Percentiles rank a stretch among this genome's conserved stretches.
These are phyloP conservation scores for Montipora foliosa DNA, from an alignment of 64 coral and sea anemone species.

Conservation along the genomic window DNA sequence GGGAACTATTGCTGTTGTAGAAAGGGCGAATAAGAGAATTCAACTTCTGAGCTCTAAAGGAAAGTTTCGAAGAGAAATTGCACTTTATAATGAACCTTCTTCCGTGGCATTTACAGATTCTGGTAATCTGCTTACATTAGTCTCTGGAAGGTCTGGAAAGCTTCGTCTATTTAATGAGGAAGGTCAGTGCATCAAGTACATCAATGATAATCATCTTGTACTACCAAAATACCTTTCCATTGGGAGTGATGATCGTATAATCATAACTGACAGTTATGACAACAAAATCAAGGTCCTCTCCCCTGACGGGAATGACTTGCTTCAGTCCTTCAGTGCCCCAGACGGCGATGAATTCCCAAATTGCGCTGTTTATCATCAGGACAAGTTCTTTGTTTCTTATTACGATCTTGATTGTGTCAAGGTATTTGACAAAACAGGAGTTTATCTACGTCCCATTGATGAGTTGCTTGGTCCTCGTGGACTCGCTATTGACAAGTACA, in stretches of 20 bases:
- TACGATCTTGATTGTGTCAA: slow-evolving; percentile 5
- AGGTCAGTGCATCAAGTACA: slow-evolving; percentile 3
- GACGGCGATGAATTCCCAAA: not conserved
- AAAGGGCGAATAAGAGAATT: fast-evolving
- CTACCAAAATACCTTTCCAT: too few species aligned
- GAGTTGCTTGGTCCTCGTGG: too few species aligned
- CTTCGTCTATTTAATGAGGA: not conserved
- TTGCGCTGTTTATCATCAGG: not conserved
- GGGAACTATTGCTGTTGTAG: too few species aligned
- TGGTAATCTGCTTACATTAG: not conserved
- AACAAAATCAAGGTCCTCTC: not conserved
- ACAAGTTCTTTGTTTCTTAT: too few species aligned
- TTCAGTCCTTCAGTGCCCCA: not conserved
- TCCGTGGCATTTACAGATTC: not conserved
- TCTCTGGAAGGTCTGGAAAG: not conserved
- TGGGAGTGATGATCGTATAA: not conserved
- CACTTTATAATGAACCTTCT: too few species aligned
- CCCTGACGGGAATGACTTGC: not conserved
- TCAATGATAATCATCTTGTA: too few species aligned
- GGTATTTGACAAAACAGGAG: slow-evolving; percentile 8
- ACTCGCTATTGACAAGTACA: too few species aligned
- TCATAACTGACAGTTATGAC: not conserved
- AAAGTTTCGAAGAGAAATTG: not conserved
- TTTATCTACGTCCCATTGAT: not conserved
- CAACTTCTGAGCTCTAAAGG: not conserved